Percentiles rank a stretch among this genome's conserved stretches.
Evolutionary conservation across 2,113 vertebrate genomes (phyloP).

Genomic region (Euleptes europaea): DNA sequence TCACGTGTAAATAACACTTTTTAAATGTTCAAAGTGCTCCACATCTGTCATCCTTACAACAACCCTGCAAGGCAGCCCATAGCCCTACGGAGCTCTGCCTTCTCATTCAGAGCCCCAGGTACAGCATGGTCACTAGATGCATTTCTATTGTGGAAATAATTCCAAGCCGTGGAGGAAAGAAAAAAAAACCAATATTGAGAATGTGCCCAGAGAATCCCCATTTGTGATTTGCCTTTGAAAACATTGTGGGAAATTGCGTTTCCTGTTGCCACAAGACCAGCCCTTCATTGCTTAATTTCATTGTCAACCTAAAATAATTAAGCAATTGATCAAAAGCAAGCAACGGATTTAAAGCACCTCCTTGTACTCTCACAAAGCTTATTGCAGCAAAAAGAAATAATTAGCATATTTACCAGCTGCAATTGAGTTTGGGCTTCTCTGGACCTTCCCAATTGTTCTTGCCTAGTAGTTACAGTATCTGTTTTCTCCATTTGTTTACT

Average conservation of each 20-base stretch:
- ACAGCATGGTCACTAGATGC: background rate
- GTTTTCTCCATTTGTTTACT: background rate
- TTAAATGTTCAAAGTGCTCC: background rate
- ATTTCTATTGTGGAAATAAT: background rate
- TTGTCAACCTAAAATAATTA: slow-evolving; percentile 16
- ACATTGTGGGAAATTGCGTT: slow-evolving; percentile 11
- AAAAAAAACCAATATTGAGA: background rate
- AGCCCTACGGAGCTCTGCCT: background rate
- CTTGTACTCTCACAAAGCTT: background rate
- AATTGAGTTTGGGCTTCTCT: background rate
- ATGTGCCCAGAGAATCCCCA: background rate
- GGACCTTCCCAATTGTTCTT: background rate
- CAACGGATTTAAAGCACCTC: slow-evolving; percentile 25
- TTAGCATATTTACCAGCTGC: slow-evolving; percentile 20
- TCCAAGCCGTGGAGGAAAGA: background rate
- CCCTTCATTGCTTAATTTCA: slow-evolving; percentile 19
- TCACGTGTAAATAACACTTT: background rate
- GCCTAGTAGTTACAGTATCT: background rate
- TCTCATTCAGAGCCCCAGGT: background rate
- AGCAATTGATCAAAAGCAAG: slow-evolving; percentile 12
- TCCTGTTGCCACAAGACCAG: slow-evolving; percentile 6
- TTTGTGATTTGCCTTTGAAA: background rate
- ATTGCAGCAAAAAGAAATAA: background rate
- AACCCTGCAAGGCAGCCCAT: background rate
- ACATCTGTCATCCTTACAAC: background rate